A percentile compares a stretch with the other conserved stretches of the same genome.
These are phyloP conservation scores for Bucco capensis DNA, from an alignment of 2,113 vertebrate species.

Conservation along the genomic window DNA sequence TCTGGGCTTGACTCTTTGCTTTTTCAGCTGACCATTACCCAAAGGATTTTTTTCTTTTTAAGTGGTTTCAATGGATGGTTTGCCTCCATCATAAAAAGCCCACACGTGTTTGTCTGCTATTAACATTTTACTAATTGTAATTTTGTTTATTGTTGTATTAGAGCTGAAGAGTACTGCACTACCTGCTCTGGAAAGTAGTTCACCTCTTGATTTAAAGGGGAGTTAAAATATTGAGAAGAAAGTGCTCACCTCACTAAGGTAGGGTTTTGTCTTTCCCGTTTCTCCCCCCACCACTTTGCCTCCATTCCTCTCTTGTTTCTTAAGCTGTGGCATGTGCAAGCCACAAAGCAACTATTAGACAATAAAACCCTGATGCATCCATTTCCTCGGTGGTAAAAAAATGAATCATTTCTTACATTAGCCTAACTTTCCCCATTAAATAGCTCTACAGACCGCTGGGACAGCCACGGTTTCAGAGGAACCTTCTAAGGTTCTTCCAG, in stretches of 20 bases:
- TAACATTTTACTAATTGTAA: neutral
- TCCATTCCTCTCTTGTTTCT: neutral
- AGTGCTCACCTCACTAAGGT: neutral
- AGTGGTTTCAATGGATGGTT: neutral
- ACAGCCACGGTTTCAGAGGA: neutral
- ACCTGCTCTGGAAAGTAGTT: neutral
- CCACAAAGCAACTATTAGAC: neutral
- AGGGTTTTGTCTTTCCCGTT: neutral
- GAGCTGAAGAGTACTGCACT: neutral
- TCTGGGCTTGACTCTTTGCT: neutral
- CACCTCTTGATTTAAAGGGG: neutral
- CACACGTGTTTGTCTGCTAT: neutral
- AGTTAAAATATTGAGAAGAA: neutral
- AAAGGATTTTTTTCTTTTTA: neutral
- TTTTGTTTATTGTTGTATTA: neutral
- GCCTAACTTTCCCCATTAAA: neutral
- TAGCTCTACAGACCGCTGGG: neutral
- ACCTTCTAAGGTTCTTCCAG: neutral
- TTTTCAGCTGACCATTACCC: conserved; percentile 7
- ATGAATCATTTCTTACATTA: conserved; percentile 37
- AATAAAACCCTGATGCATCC: neutral
- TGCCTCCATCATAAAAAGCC: neutral
- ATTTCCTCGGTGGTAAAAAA: neutral
- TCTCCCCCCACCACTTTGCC: neutral
- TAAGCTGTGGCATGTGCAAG: neutral